Evolutionary conservation across 2,888 invertebrate genomes (phyloP).

Genomic region (Trichogramma dendrolimi): DNA sequence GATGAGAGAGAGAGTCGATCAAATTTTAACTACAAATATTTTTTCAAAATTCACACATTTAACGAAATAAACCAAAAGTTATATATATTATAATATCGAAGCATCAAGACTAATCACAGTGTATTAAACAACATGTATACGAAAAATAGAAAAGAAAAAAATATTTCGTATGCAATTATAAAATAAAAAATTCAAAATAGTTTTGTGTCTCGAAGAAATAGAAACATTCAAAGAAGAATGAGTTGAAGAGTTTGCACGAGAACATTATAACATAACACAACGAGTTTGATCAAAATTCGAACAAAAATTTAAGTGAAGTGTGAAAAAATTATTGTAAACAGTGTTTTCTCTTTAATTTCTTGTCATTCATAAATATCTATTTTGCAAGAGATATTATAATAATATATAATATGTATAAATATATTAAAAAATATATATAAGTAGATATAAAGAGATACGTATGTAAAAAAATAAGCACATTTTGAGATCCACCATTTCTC

Average conservation of each 20-base stretch:
- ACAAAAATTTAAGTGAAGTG: background rate
- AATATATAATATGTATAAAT: background rate
- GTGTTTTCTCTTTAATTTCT: no score
- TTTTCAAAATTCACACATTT: no score
- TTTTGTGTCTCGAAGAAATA: no score
- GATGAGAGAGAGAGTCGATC: no score
- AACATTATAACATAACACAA: conserved; percentile 13
- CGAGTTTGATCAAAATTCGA: background rate
- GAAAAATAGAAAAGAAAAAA: conserved; percentile 13
- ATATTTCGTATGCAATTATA: no score
- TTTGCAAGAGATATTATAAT: background rate
- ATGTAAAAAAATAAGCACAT: conserved; percentile 38
- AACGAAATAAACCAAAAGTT: no score
- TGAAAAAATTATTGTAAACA: background rate
- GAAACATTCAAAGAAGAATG: conserved; percentile 11
- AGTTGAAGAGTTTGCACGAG: conserved; percentile 14
- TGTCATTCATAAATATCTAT: background rate
- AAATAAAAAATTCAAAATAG: conserved; percentile 2
- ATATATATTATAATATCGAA: conserved; percentile 10
- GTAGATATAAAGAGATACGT: no score
- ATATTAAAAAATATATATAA: no score
- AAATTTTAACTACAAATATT: no score
- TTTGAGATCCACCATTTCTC: conserved; percentile 49
- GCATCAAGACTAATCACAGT: conserved; percentile 21
- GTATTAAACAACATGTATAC: conserved; percentile 19